Evolutionary conservation across 2,113 vertebrate species (phyloP).

Genomic region (Poeciliopsis prolifica): DNA sequence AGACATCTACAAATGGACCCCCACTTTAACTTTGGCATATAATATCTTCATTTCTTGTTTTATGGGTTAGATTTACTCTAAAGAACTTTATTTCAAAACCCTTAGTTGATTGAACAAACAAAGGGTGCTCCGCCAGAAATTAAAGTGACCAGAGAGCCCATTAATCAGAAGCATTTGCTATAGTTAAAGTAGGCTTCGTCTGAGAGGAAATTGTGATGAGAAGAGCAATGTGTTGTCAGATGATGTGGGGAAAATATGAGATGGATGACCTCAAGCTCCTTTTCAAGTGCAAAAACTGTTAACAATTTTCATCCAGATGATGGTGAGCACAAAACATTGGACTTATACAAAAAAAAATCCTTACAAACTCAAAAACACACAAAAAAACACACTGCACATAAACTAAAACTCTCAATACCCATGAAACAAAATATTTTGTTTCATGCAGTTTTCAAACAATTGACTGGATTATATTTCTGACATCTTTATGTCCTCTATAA

Average conservation of each 20-base stretch:
- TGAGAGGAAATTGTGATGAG: conserved; percentile 17
- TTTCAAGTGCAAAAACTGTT: not conserved
- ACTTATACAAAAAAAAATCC: not conserved
- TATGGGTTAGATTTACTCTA: too few species aligned
- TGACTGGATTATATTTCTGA: too few species aligned
- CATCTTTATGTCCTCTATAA: too few species aligned
- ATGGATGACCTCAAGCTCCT: conserved; percentile 32
- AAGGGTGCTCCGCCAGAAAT: conserved; percentile 12
- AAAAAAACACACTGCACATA: not conserved
- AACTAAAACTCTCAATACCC: too few species aligned
- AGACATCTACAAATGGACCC: not conserved
- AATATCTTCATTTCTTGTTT: not conserved
- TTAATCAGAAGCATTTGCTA: conserved; percentile 9
- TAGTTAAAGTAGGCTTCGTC: conserved; percentile 41
- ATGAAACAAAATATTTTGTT: too few species aligned
- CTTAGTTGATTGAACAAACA: conserved; percentile 3
- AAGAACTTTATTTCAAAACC: not conserved
- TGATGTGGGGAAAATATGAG: not conserved
- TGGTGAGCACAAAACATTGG: not conserved
- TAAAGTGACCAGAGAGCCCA: conserved; percentile 11
- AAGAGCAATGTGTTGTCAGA: conserved; percentile 12
- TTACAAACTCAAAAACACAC: too few species aligned
- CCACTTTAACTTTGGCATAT: not conserved
- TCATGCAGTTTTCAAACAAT: too few species aligned
- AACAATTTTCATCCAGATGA: conserved; percentile 1